Evolutionary conservation across 1,140 invertebrate species (phyloP).

Genomic region (Neodiprion fabricii): DNA sequence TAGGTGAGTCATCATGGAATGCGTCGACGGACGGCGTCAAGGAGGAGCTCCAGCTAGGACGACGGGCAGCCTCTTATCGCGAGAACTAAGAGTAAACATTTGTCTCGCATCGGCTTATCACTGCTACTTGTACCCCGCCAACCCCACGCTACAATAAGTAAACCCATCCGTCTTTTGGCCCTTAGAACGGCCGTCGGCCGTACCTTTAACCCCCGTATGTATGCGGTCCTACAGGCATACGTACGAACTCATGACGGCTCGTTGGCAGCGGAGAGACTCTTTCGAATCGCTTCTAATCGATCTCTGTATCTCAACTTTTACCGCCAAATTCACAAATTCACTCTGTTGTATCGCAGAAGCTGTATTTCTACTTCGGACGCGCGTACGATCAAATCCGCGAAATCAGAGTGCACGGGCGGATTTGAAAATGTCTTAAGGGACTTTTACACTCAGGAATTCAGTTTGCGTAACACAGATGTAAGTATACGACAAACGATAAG

Average conservation of each 20-base stretch:
- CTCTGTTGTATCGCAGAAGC: too few relatives aligned
- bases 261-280: slow-evolving; percentile 9
- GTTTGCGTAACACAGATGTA: too few relatives aligned
- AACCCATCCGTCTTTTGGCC: slow-evolving; percentile 36
- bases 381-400: too few relatives aligned
- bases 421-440: too few relatives aligned
- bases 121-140: slow-evolving; percentile 36
- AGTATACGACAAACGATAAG: too few relatives aligned
- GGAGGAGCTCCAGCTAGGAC: not conserved
- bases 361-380: too few relatives aligned
- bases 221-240: too few relatives aligned
- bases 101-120: slow-evolving; percentile 40
- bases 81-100: slow-evolving; percentile 36
- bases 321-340: too few relatives aligned
- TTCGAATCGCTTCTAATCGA: slow-evolving; percentile 27
- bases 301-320: not conserved
- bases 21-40: slow-evolving; percentile 11
- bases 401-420: too few relatives aligned
- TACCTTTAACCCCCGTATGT: too few relatives aligned
- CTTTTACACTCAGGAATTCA: too few relatives aligned
- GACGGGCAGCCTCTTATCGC: slow-evolving; percentile 22
- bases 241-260: slow-evolving; percentile 15
- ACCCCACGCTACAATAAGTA: slow-evolving; percentile 32
- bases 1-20: slow-evolving; percentile 30
- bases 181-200: not conserved